Conservation (phyloP, 2,888 invertebrate species). For the Tenthredo distinguenda region DNA sequence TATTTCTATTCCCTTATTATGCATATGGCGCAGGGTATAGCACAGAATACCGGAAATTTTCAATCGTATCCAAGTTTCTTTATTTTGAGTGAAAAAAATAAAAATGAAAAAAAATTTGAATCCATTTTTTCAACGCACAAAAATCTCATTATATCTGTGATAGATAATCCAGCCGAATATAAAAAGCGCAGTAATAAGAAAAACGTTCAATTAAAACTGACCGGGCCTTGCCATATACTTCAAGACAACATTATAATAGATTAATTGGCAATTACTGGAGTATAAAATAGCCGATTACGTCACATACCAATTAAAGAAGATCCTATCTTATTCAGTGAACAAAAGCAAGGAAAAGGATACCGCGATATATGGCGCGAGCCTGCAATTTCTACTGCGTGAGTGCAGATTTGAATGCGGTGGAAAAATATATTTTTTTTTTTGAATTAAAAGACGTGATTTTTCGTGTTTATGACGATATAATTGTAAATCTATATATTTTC, state of each 20-base stretch:
- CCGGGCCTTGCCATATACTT: neutral
- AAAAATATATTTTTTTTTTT: neutral
- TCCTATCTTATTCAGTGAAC: slow-evolving; percentile 6
- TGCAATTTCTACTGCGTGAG: neutral
- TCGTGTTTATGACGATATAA: neutral
- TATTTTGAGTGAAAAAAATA: neutral
- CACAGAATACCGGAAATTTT: neutral
- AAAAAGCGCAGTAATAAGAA: neutral
- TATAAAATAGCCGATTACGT: slow-evolving; percentile 50
- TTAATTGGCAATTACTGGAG: slow-evolving; percentile 24
- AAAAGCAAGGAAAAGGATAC: neutral
- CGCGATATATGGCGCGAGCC: neutral
- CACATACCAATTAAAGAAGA: slow-evolving; percentile 33
- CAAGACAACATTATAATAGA: slow-evolving; percentile 43
- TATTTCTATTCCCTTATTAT: neutral
- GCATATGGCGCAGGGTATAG: neutral
- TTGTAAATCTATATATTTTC: neutral
- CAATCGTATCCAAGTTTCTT: neutral
- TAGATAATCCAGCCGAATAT: neutral
- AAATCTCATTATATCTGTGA: neutral
- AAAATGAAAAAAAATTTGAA: neutral
- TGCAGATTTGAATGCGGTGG: neutral
- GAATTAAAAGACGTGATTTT: neutral
- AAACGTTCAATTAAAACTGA: slow-evolving; percentile 4
- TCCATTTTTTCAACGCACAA: neutral